phyloP scores from a whole-genome alignment of 2,888 invertebrate species.

The Anarsia innoxiella region DNA sequence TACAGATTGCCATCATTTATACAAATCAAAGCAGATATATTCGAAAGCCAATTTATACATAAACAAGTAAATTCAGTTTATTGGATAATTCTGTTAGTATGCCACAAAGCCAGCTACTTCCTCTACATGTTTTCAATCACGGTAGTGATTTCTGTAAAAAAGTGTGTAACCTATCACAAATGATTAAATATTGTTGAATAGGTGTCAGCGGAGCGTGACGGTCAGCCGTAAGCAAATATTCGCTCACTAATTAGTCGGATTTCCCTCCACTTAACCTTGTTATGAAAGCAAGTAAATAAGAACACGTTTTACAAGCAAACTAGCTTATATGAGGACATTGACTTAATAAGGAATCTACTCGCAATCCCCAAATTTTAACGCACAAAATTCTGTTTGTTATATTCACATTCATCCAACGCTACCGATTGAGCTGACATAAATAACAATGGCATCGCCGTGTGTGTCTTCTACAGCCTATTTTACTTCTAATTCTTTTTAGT shows the following conservation, averaged over 20 bases:
- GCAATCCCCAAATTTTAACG: slow-evolving; percentile 4
- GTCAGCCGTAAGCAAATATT: slow-evolving; percentile 30
- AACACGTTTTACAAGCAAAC: background rate
- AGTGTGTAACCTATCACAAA: background rate
- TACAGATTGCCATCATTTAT: slow-evolving; percentile 7
- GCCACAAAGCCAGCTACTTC: no score
- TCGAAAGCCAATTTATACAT: no score
- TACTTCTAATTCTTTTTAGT: slow-evolving; percentile 54
- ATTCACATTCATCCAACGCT: slow-evolving; percentile 11
- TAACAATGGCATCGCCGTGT: slow-evolving; percentile 30
- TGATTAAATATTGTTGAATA: slow-evolving; percentile 12
- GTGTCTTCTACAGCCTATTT: slow-evolving; percentile 37
- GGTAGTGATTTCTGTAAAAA: no score
- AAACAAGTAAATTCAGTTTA: no score
- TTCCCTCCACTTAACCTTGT: slow-evolving; percentile 23
- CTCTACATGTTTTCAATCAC: no score
- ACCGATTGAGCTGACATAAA: slow-evolving; percentile 15
- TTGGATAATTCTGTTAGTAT: no score
- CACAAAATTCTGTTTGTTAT: slow-evolving; percentile 4
- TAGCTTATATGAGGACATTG: background rate
- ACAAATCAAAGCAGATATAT: background rate
- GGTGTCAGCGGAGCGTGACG: slow-evolving; percentile 26
- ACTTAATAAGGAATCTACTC: background rate
- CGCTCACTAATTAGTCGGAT: slow-evolving; percentile 30
- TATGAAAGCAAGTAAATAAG: slow-evolving; percentile 34